Percentiles rank a stretch among this genome's conserved stretches.
phyloP scores from a whole-genome alignment of 2,113 vertebrate species.

The Oophaga pumilio region DNA sequence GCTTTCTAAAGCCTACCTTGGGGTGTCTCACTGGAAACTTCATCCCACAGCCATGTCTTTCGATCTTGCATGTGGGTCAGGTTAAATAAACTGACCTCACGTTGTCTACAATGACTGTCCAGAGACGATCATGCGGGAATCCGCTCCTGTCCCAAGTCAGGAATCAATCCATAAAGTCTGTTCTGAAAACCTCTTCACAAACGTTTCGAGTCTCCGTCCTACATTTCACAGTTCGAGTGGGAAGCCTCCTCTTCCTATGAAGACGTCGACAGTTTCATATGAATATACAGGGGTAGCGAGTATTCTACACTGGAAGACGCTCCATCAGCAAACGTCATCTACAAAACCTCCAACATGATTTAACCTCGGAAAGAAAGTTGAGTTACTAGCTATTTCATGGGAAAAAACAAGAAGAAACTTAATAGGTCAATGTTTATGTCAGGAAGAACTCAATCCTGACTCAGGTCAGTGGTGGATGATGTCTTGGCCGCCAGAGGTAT shows the following conservation, averaged over 20 bases:
- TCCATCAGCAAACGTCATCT: neutral
- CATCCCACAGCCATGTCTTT: conserved; percentile 16
- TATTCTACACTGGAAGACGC: neutral
- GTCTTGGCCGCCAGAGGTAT: neutral
- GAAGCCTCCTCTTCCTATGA: neutral
- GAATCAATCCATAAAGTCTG: conserved; percentile 27
- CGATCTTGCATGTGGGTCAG: conserved; percentile 15
- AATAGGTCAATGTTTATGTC: neutral
- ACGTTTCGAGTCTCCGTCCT: neutral
- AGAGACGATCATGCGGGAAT: neutral
- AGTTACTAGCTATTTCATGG: neutral
- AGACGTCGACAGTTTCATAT: neutral
- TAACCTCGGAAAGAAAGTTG: neutral
- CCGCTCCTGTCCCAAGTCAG: neutral
- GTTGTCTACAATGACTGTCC: neutral
- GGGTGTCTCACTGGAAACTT: neutral
- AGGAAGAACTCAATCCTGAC: neutral
- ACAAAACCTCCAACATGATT: neutral
- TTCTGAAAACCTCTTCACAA: neutral
- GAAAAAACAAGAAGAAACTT: neutral
- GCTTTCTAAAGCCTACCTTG: conserved; percentile 14
- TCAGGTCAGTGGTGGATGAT: neutral
- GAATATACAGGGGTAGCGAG: neutral
- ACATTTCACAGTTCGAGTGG: neutral
- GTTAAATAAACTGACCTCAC: conserved; percentile 7